Evolutionary conservation across 2,113 vertebrate genomes (phyloP).

Genomic region (Apaloderma vittatum): DNA sequence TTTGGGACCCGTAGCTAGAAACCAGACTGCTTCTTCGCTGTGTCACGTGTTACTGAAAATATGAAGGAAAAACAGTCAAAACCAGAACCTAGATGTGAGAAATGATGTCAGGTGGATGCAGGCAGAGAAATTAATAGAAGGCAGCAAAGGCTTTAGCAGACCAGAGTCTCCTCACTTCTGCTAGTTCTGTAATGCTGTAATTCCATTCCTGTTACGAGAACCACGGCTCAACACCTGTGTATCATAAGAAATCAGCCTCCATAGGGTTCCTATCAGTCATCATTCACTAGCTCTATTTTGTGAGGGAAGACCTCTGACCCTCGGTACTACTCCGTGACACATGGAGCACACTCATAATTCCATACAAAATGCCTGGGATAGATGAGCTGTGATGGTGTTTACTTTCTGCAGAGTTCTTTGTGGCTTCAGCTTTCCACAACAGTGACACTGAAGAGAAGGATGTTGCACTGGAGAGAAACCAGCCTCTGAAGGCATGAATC

Average conservation of each 20-base stretch:
- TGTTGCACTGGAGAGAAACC: neutral
- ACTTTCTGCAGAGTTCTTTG: neutral
- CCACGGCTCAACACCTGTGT: neutral
- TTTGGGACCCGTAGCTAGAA: neutral
- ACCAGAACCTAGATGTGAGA: neutral
- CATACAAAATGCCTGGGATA: neutral
- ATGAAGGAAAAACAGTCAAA: neutral
- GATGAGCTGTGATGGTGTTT: neutral
- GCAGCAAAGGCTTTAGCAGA: neutral
- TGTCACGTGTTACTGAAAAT: neutral
- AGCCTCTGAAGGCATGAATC: neutral
- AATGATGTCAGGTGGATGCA: neutral
- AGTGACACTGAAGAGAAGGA: neutral
- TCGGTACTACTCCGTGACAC: rapidly evolving
- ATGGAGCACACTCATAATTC: neutral
- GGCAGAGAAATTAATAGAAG: neutral
- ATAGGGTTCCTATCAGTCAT: neutral
- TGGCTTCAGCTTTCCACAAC: neutral
- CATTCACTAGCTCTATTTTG: neutral
- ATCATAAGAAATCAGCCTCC: neutral
- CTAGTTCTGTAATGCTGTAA: neutral
- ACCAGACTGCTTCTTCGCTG: neutral
- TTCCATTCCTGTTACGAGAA: neutral
- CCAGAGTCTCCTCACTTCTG: neutral
- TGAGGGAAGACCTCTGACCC: neutral